These are phyloP conservation scores for Aricia agestis DNA, from an alignment of 1,140 invertebrate species.

Conservation along the genomic window DNA sequence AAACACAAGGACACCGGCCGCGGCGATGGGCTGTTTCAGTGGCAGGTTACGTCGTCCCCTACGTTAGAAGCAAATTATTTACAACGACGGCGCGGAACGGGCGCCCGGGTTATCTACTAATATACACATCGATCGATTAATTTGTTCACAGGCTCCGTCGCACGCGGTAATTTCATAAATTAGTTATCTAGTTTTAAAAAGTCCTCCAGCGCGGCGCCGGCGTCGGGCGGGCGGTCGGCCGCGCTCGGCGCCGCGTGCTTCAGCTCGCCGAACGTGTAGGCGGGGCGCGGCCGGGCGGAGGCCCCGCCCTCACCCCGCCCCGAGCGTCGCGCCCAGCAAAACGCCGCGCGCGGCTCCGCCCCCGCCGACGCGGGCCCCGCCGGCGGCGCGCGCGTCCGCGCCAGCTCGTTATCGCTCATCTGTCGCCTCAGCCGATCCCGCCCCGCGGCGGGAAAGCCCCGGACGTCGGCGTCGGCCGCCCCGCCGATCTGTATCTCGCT, in stretches of 20 bases:
- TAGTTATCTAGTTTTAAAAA: conserved; percentile 63
- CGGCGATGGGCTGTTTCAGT: conserved; percentile 70
- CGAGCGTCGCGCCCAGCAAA: conserved; percentile 47
- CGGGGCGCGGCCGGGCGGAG: conserved; percentile 38
- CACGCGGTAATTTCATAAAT: conserved; percentile 20
- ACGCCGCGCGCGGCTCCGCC: conserved; percentile 39
- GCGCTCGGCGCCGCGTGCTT: conserved; percentile 58
- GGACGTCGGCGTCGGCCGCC: conserved; percentile 31
- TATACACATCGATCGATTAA: conserved; percentile 55
- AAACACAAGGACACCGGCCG: neutral
- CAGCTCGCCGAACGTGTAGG: conserved; percentile 64
- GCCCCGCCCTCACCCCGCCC: conserved; percentile 48
- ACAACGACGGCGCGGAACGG: conserved; percentile 51
- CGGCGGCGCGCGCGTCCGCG: conserved; percentile 44
- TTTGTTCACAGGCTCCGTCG: conserved; percentile 40
- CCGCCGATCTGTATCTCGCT: conserved; percentile 50
- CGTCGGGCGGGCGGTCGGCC: conserved; percentile 37
- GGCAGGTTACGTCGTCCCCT: conserved; percentile 55
- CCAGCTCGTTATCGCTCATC: conserved; percentile 57
- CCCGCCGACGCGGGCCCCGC: conserved; percentile 64
- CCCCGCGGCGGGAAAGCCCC: conserved; percentile 53
- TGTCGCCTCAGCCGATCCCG: conserved; percentile 59
- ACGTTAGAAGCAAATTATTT: conserved; percentile 72
- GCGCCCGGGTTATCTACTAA: conserved; percentile 49
- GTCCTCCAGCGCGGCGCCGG: conserved; percentile 49